Evolutionary conservation across 2,113 vertebrate genomes (phyloP), one percentile per base, ranked within the genome.

Genomic region (Mormoops blainvillei): DNA sequence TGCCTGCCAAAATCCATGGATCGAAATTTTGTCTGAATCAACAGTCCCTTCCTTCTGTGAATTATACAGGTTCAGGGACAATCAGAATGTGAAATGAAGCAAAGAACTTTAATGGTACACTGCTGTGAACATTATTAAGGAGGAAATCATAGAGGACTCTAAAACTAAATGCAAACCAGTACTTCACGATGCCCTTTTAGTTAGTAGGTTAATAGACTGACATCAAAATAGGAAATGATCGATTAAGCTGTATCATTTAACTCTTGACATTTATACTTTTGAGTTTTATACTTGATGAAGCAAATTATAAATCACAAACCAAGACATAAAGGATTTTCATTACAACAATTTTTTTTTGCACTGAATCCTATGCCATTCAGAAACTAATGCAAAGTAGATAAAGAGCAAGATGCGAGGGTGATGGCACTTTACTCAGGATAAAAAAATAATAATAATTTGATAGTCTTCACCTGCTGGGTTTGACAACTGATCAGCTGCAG

Each of bases 301-400:
- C 78, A 96, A 94, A 92, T 83, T 85, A 95, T 92, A 63, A 65
- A n/a, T 94, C 83, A 80, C 24, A 76, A 98, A 94, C 22, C 52
- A 89, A 11, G 36, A 54, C 8, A 80, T 43, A 94, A 93, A 94
- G 92, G 15, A 41, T 13, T 85, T 94, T 65, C 43, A 87, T 91
- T 76, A 38, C 7, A 68, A 63, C 20, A 73, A 45, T 14, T 7
- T 84, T 28, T 86, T 68, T 50, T 33, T 74, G 0, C 38, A 58
- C 67, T 97, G 63, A 93, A 52, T 80, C 11, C 28, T 74, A 33
- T 71, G 58, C 4, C 31, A 81, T 16, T 97, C 18, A 71, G 58
- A 95, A 96, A 90, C 89, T 83, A 93, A 74, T 70, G 95, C 50
- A 50, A 89, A 91, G 20, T 36, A 65, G 68, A 87, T 13, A 92